Percentiles rank a stretch among this genome's conserved stretches.
Conservation (phyloP, 1,140 invertebrate species). For the Listronotus bonariensis region DNA sequence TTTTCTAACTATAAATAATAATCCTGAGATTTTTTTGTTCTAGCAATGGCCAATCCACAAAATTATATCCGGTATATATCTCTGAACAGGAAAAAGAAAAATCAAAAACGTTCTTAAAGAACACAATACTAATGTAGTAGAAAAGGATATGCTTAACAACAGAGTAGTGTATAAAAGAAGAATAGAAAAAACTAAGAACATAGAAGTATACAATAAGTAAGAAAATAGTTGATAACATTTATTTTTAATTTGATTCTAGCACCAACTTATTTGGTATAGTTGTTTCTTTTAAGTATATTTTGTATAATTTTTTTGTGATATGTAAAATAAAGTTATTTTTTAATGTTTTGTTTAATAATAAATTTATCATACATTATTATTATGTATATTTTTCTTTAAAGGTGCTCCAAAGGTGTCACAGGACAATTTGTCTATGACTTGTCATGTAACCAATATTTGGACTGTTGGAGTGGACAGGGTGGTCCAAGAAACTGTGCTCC, state of each 20-base stretch:
- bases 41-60: slow-evolving; percentile 5
- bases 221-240: not conserved
- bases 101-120: slow-evolving; percentile 29
- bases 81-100: slow-evolving; percentile 16
- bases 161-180: slow-evolving; percentile 31
- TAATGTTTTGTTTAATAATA: too few species aligned
- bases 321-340: too few species aligned
- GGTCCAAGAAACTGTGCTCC: slow-evolving; percentile 66
- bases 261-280: too few species aligned
- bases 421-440: slow-evolving; percentile 65
- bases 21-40: too few species aligned
- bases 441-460: slow-evolving; percentile 71
- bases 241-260: too few species aligned
- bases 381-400: not conserved
- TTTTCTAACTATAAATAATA: too few species aligned
- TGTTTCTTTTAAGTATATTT: too few species aligned
- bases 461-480: slow-evolving; percentile 67
- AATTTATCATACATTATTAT: too few species aligned
- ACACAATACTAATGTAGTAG: slow-evolving; percentile 25
- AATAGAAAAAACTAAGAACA: slow-evolving; percentile 21
- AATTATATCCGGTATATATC: slow-evolving; percentile 25
- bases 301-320: too few species aligned
- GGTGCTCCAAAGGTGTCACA: slow-evolving; percentile 61
- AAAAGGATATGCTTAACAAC: slow-evolving; percentile 31
- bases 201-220: slow-evolving; percentile 28